Evolutionary conservation across 2,797 vertebrate species (phyloP).

Genomic region (Epinephelus coioides): DNA sequence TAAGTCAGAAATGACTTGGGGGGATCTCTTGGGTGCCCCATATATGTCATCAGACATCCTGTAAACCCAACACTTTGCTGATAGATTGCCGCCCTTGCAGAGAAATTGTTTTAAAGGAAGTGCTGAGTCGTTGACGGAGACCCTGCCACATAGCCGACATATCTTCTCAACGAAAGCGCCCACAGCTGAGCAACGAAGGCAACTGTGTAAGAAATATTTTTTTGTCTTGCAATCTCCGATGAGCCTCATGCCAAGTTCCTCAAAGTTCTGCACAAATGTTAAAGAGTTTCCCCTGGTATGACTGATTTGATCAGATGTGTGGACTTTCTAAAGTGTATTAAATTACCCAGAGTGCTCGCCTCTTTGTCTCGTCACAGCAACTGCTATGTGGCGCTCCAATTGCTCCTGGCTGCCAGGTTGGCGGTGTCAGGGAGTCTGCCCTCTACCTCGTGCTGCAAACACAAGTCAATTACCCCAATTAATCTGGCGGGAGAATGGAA

Average conservation of each 20-base stretch:
- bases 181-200: constrained; percentile 21
- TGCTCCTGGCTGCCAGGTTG: constrained; percentile 78
- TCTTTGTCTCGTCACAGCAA: constrained; percentile 75
- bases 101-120: constrained; percentile 77
- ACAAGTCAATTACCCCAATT: constrained; percentile 79
- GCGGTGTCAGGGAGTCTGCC: constrained; percentile 69
- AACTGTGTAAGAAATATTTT: neutral
- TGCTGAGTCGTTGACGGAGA: constrained; percentile 74
- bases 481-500: constrained; percentile 75
- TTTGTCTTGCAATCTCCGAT: constrained; percentile 5
- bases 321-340: constrained; percentile 63
- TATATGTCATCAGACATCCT: constrained; percentile 76
- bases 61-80: constrained; percentile 73
- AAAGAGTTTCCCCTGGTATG: constrained; percentile 22
- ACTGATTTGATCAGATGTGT: constrained; percentile 63
- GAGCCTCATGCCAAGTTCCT: constrained; percentile 22
- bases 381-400: constrained; percentile 71
- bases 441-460: constrained; percentile 74
- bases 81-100: constrained; percentile 70
- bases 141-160: constrained; percentile 59
- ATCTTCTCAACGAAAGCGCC: constrained; percentile 53
- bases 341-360: constrained; percentile 76
- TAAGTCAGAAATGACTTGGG: constrained; percentile 53
- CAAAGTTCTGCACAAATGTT: constrained; percentile 31
- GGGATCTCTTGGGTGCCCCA: constrained; percentile 71